Evolutionary conservation across 2,113 vertebrate genomes (phyloP), one percentile per base, ranked within the genome.

Genomic region (Tiliqua scincoides): DNA sequence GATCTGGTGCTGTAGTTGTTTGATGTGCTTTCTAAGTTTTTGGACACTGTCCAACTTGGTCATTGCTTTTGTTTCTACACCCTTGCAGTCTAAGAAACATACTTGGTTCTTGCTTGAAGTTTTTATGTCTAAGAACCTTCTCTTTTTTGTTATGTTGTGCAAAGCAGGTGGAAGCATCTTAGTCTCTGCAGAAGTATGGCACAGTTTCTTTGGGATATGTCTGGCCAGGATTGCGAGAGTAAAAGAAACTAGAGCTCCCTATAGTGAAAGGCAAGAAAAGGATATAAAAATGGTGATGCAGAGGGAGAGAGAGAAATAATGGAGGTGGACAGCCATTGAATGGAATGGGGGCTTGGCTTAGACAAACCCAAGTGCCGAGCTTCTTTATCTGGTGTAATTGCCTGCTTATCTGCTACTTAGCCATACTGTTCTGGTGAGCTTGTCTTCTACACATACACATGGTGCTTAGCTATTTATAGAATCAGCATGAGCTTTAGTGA

Each of bases 381-480:
- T 14, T 52, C 10, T 89, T 88, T 88, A 71, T 91, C 89, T 91
- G 65, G n/a, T 92, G 32, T 88, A 91, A 61, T 75, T 89, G 80
- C 80, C 65, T 86, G 48, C 68, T 71, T 85, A 83, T 32, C 86
- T 89, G 78, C 78, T 85, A 77, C 40, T 89, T 82, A 61, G 68
- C 78, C 81, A 52, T 71, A 79, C 70, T 81, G 62, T 70, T 92
- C 87, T 87, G 83, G 78, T 65, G 20, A 0, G 43, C 81, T 57
- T 91, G 85, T 85, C 78, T 91, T 91, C 62, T 48, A 91, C 70
- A 77, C 1, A 0, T 72, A 72, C 17, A 70, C 70, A 85, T 17
- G 62, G 81, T 70, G 3, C 82, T 57, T 68, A 62, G 48, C 89
- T 92, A 89, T 95, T 93, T 88, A 91, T 89, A 94, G 91, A 89